phyloP scores from a whole-genome alignment of 2,888 invertebrate species.

The Apeira syringaria region DNA sequence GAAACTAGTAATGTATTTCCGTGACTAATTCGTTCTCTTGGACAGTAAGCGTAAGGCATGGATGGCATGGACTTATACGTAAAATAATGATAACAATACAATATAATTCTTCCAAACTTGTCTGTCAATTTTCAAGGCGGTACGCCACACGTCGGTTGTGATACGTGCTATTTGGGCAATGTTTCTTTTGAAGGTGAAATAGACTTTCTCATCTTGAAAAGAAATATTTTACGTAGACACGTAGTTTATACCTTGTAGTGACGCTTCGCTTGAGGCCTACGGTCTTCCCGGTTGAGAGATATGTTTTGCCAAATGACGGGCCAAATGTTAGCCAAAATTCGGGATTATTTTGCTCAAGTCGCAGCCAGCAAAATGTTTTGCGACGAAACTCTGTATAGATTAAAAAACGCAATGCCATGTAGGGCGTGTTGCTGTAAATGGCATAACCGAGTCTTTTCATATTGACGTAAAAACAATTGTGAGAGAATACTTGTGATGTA shows the following conservation, averaged over 20 bases:
- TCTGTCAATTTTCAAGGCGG: constrained; percentile 76
- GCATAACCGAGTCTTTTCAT: constrained; percentile 19
- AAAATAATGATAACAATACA: constrained; percentile 52
- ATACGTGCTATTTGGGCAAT: constrained; percentile 72
- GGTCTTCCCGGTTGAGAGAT: constrained; percentile 63
- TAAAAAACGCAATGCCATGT: constrained; percentile 18
- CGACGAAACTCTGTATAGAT: constrained; percentile 12
- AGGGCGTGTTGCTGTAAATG: constrained; percentile 22
- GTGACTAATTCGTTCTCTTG: constrained; percentile 30
- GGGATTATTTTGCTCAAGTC: constrained; percentile 57
- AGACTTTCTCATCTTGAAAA: constrained; percentile 47
- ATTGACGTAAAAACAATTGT: constrained; percentile 22
- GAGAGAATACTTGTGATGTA: constrained; percentile 24
- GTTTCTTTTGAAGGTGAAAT: constrained; percentile 48
- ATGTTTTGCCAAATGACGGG: constrained; percentile 69
- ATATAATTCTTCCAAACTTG: constrained; percentile 67
- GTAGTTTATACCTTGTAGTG: constrained; percentile 75
- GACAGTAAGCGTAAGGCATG: constrained; percentile 47
- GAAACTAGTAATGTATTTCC: constrained; percentile 14
- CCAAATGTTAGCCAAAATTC: constrained; percentile 66
- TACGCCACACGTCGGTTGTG: constrained; percentile 80
- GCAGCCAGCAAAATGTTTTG: constrained; percentile 15
- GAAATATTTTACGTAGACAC: constrained; percentile 68
- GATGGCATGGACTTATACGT: constrained; percentile 73
- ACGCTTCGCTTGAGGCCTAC: constrained; percentile 76